phyloP scores from a whole-genome alignment of 2,888 invertebrate species.

The Hyalella azteca region DNA sequence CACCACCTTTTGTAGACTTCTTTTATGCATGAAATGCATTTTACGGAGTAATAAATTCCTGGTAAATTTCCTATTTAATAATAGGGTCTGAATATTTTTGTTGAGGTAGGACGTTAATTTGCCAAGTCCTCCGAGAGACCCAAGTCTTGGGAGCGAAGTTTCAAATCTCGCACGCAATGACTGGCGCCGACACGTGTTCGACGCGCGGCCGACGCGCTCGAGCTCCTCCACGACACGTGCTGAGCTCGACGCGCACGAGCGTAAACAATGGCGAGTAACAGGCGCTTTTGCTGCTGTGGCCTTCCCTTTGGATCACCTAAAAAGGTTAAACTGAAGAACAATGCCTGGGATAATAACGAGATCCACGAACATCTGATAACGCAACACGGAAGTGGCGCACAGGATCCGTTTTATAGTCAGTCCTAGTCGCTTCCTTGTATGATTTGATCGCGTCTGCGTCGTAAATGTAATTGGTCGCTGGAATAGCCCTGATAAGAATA shows the following conservation, averaged over 20 bases:
- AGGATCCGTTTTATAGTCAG: background rate
- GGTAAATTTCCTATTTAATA: no score
- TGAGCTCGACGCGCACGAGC: conserved; percentile 6
- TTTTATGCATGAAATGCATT: no score
- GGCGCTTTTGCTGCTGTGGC: background rate
- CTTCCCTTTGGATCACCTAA: background rate
- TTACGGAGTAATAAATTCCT: no score
- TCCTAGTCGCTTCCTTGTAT: no score
- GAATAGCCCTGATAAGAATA: no score
- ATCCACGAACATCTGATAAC: background rate
- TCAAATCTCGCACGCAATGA: conserved; percentile 7
- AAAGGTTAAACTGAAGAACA: background rate
- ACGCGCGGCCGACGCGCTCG: conserved; percentile 14
- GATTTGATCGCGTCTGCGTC: no score
- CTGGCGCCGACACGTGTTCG: background rate
- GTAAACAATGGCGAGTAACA: conserved; percentile 8
- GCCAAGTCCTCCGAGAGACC: no score
- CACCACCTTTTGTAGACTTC: no score
- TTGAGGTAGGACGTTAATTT: no score
- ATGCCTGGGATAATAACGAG: background rate
- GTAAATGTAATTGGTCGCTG: no score
- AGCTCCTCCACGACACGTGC: conserved; percentile 15
- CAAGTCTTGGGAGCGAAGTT: background rate
- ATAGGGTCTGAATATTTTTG: no score
- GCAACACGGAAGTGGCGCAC: background rate